A percentile compares a stretch with the other conserved stretches of the same genome.
phyloP scores from a whole-genome alignment of 2,797 vertebrate species.

The Anniella stebbinsi region DNA sequence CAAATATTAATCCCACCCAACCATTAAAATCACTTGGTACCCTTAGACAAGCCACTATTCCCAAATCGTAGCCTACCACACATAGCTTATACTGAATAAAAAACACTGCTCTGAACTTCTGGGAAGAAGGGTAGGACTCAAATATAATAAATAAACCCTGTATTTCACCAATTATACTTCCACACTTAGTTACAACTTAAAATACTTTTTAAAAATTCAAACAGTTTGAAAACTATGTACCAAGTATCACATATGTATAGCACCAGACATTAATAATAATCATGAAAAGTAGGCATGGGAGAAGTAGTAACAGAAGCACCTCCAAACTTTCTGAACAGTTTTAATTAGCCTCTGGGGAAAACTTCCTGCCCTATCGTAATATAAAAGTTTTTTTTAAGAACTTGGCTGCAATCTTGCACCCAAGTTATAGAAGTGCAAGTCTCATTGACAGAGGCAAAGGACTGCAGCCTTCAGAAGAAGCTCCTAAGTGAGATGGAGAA shows the following conservation, averaged over 20 bases:
- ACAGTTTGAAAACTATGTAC: background rate
- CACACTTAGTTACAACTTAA: background rate
- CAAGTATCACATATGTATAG: conserved; percentile 6
- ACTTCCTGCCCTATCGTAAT: background rate
- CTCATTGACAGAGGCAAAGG: background rate
- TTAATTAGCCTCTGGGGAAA: background rate
- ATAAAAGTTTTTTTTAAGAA: background rate
- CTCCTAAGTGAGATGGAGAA: background rate
- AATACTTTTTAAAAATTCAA: background rate
- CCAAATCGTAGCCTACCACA: background rate
- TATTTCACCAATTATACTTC: conserved; percentile 15
- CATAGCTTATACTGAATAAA: background rate
- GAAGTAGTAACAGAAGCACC: conserved; percentile 2
- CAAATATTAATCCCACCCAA: background rate
- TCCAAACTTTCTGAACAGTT: background rate
- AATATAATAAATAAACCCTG: background rate
- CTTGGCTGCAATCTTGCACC: background rate
- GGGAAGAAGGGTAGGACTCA: background rate
- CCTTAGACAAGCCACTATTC: background rate
- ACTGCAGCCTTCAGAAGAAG: background rate
- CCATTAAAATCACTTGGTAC: background rate
- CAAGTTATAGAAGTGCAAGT: background rate
- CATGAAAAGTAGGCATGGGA: background rate
- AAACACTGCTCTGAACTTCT: background rate
- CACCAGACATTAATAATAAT: background rate